A percentile compares a stretch with the other conserved stretches of the same genome.
phyloP scores from a whole-genome alignment of 2,113 vertebrate genomes.

The Leptocoma aspasia region DNA sequence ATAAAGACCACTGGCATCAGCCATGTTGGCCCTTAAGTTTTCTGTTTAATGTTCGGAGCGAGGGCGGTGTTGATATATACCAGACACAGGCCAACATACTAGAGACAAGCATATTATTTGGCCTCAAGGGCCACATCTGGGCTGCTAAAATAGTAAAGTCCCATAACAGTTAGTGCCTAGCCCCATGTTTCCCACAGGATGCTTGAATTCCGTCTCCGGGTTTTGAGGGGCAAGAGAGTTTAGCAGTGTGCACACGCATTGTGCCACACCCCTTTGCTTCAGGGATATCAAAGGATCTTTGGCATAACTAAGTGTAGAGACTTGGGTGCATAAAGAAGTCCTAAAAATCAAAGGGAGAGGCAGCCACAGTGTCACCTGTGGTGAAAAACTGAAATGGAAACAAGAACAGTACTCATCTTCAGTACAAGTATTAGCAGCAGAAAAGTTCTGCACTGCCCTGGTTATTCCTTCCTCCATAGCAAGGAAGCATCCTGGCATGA shows the following conservation, averaged over 20 bases:
- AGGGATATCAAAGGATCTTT: neutral
- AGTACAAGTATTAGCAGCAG: accelerated
- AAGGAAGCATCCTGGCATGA: neutral
- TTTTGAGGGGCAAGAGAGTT: neutral
- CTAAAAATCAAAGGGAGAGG: neutral
- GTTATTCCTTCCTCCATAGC: neutral
- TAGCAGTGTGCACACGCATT: neutral
- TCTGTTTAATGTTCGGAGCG: neutral
- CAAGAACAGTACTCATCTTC: neutral
- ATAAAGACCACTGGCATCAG: neutral
- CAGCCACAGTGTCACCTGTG: neutral
- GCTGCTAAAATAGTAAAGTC: neutral
- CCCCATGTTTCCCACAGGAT: neutral
- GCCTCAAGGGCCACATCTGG: neutral
- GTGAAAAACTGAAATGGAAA: neutral
- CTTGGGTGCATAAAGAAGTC: neutral
- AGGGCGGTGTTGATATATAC: neutral
- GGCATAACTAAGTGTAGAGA: neutral
- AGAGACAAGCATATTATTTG: neutral
- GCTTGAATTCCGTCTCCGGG: neutral
- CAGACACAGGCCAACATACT: neutral
- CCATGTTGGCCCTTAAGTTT: neutral
- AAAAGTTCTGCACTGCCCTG: neutral
- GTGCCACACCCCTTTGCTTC: neutral
- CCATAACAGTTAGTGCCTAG: neutral